Base-by-base conservation (phyloP, 2,797 vertebrate species). In the Rhinatrema bivittatum region DNA sequence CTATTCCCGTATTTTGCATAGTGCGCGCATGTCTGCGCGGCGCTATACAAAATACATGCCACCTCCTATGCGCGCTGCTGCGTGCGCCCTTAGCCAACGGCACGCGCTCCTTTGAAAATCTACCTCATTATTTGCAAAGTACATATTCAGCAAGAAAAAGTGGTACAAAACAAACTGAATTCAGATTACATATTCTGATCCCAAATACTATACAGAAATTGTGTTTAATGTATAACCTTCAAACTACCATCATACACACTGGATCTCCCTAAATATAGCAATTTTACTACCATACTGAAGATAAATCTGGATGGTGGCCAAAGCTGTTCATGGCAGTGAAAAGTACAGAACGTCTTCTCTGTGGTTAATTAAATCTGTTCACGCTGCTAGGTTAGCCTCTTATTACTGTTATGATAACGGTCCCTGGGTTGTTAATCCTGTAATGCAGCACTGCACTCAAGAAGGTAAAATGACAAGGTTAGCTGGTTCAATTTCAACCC, bases 301-400 rank as follows among this genome's bases (percentile, higher is more conserved):
- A 19, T 15, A n/a, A n/a, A 48, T 46, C 30, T 54, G 43, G 50
- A 57, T 40, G 32, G 7, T 34, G 38, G 36, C 34, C 56, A 58
- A 50, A 21, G 4, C 24, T 39, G 29, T 25, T 27, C 21, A 12
- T 43, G n/a, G 51, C 25, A 46, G 38, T 27, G 12, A 53, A 64
- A 36, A 40, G 16, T 28, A 2, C 28, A 51, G 29, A 52, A 61
- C 44, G 39, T 18, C 26, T 52, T 48, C 51, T 42, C 19, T 56
- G 28, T 34, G 47, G 50, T 62, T 67, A 74, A 79, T 76, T 65
- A 64, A 60, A 74, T 65, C 45, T 56, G 44, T 48, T 64, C 43
- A 32, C 46, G 65, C 29, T 49, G 53, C 50, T 48, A 32, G 22
- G 5, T 48, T 62, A 63, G 45, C 39, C 58, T 54, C 58, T 65